Evolutionary conservation across 23 tunicate species (phyloP).

Genomic region (Ciona savignyi): DNA sequence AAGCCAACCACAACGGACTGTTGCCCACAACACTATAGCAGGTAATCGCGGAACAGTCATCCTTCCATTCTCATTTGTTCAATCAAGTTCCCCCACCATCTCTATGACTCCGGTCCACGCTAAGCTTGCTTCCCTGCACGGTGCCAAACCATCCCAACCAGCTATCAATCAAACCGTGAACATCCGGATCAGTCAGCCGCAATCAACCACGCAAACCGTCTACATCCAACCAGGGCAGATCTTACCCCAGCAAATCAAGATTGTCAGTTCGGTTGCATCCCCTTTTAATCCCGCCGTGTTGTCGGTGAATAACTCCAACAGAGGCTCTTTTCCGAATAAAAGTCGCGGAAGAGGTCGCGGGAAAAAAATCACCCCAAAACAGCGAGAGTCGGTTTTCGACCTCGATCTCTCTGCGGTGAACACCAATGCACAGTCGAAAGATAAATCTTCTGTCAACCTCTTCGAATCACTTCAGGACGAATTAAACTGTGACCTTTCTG

Average conservation of each 20-base stretch:
- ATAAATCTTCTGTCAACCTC: constrained; percentile 1
- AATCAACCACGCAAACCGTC: neutral
- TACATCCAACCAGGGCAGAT: neutral
- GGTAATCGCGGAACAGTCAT: constrained; percentile 18
- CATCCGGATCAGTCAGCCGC: neutral
- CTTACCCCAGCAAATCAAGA: constrained; percentile 1
- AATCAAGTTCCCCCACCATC: constrained; percentile 4
- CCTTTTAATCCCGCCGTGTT: constrained; percentile 7
- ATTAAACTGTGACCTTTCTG: constrained; percentile 11
- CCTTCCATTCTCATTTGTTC: constrained; percentile 40
- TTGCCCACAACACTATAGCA: neutral
- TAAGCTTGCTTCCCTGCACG: neutral
- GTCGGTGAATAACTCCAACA: constrained; percentile 11
- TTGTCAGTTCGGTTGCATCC: neutral
- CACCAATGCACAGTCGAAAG: constrained; percentile 4
- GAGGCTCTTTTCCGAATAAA: constrained; percentile 1
- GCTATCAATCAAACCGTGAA: neutral
- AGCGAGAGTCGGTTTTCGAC: constrained; percentile 22
- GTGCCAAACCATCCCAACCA: neutral
- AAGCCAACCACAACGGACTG: neutral
- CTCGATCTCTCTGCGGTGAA: constrained; percentile 33
- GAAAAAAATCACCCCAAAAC: constrained; percentile 5
- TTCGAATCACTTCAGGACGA: constrained; percentile 39
- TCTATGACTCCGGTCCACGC: constrained; percentile 1
- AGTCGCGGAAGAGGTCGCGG: constrained; percentile 7